Percentiles rank a stretch among this genome's conserved stretches.
Conservation (phyloP, 2,888 invertebrate genomes). For the Apeira syringaria region DNA sequence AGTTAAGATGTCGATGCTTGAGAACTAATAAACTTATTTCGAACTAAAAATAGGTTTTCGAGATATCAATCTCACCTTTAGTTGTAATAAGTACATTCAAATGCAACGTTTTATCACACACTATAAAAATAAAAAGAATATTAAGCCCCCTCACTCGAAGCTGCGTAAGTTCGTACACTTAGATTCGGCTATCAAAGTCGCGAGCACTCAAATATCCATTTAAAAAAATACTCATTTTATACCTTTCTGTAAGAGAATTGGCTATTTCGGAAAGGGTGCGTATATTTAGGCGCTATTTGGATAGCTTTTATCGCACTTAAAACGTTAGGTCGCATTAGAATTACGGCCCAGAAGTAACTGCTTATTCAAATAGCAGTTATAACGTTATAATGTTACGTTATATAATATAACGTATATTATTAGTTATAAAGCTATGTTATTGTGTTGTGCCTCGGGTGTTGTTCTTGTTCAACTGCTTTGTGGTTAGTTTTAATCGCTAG, state of each 20-base stretch:
- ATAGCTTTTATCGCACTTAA: slow-evolving; percentile 46
- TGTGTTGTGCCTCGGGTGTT: slow-evolving; percentile 41
- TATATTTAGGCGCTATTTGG: slow-evolving; percentile 47
- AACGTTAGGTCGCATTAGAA: slow-evolving; percentile 50
- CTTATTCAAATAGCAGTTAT: slow-evolving; percentile 57
- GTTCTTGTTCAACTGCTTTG: slow-evolving; percentile 46
- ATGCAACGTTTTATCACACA: slow-evolving; percentile 69
- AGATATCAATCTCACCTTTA: slow-evolving; percentile 3
- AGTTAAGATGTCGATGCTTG: too few relatives aligned
- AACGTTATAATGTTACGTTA: slow-evolving; percentile 46
- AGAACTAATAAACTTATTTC: too few relatives aligned
- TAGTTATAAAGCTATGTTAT: slow-evolving; percentile 61
- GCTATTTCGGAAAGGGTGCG: slow-evolving; percentile 53
- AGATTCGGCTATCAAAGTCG: slow-evolving; percentile 78
- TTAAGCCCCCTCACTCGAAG: slow-evolving; percentile 59
- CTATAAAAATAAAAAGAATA: slow-evolving; percentile 77
- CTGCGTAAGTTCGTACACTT: slow-evolving; percentile 73
- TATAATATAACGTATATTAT: slow-evolving; percentile 35
- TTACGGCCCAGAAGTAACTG: slow-evolving; percentile 50
- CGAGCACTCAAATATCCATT: slow-evolving; percentile 82
- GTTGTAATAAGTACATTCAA: slow-evolving; percentile 47
- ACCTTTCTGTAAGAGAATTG: slow-evolving; percentile 54
- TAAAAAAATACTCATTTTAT: slow-evolving; percentile 77
- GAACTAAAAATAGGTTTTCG: too few relatives aligned
- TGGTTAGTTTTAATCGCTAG: slow-evolving; percentile 73